Base-by-base conservation (phyloP, 2,888 invertebrate genomes). In the Argyresthia albistria region DNA sequence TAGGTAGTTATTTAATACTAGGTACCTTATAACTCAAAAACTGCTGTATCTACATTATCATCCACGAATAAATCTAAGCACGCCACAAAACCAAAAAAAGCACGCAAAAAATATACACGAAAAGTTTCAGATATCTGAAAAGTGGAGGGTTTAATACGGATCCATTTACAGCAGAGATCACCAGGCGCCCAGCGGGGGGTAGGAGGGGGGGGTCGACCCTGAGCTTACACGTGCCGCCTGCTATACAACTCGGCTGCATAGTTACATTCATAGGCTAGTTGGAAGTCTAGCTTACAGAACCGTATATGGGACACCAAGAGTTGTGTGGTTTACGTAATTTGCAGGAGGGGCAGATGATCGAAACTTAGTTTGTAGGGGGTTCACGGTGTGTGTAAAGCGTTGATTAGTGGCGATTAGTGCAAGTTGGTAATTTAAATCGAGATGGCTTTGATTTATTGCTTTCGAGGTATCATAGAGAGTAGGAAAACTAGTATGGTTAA, bases 271-370 rank as follows among this genome's bases (percentile, higher is more conserved):
- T 74, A 70, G 66, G 67, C 64, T 62, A 80, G 81, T 78, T 78
- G 81, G 70, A 77, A 73, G 71, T 66, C 70, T 73, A 69, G 69
- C 65, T 79, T 48, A 48, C 48, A 9, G 46, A n/a, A 11, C 25
- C 7, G 46, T 11, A 25, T 8, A 11, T 9, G 39, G 9, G 8
- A 11, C 69, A 66, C 66, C 66, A 60, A 72, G 67, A 73, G 76
- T 79, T 76, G 76, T 76, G 73, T 76, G 69, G 76, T 73, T 79
- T 80, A 76, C 75, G 77, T 80, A 77, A 82, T 80, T 80, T 78
- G 77, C 69, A 69, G 73, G 39, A 9, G 9, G 39, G 39, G 10
- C 73, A n/a, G n/a, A n/a, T 74, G 3, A 39, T 25, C 25, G 25
- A 25, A 25, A 76, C 75, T 77, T 80, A 76, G 82, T 80, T 80